Conservation (phyloP, 1,140 invertebrate species). For the Ridgeia piscesae region DNA sequence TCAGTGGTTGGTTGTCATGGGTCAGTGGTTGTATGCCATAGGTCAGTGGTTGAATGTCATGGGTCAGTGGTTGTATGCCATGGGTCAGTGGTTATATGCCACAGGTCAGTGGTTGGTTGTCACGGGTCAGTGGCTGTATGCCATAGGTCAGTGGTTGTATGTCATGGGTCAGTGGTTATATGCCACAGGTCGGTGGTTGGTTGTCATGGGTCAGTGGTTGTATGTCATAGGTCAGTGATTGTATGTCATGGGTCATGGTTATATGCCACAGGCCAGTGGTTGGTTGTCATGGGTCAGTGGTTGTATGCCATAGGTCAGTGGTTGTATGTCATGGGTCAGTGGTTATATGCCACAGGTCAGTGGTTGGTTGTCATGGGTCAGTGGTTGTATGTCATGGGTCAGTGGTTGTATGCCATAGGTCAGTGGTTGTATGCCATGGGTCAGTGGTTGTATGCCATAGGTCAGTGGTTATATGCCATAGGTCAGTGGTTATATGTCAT, state of each 20-base stretch:
- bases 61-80: conserved; percentile 29
- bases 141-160: too few relatives aligned
- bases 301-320: not conserved
- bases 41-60: conserved; percentile 65
- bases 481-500: not conserved
- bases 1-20: not conserved
- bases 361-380: not conserved
- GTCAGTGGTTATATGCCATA: not conserved
- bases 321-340: not conserved
- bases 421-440: not conserved
- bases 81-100: too few relatives aligned
- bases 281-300: not conserved
- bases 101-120: too few relatives aligned
- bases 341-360: not conserved
- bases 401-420: not conserved
- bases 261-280: not conserved
- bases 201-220: not conserved
- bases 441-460: not conserved
- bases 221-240: not conserved
- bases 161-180: too few relatives aligned
- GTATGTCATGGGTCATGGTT: not conserved
- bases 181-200: not conserved
- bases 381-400: not conserved
- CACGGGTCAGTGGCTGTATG: too few relatives aligned
- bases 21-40: conserved; percentile 49